A percentile compares a stretch with the other conserved stretches of the same genome.
Evolutionary conservation across 2,888 invertebrate species (phyloP).

Genomic region (Melitaea athalia): DNA sequence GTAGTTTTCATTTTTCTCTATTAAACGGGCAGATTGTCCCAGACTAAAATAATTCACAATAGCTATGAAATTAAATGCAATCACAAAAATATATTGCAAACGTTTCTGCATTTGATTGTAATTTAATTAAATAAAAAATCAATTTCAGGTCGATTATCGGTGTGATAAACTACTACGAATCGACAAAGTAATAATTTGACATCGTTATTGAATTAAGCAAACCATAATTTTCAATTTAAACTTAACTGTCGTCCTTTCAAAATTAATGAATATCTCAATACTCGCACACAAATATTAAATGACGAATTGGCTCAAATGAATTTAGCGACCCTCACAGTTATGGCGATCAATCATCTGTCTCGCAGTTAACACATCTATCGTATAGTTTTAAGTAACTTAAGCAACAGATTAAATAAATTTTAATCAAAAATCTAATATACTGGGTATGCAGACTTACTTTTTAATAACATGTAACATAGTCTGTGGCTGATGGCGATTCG

Average conservation of each 20-base stretch:
- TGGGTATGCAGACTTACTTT: neutral
- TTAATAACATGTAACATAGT: slow-evolving; percentile 4
- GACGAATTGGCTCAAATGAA: slow-evolving; percentile 67
- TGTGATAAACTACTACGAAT: slow-evolving; percentile 16
- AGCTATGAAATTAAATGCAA: too few species aligned
- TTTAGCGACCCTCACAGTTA: slow-evolving; percentile 53
- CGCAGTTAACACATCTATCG: slow-evolving; percentile 19
- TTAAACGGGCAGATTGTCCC: too few species aligned
- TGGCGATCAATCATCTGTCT: slow-evolving; percentile 59
- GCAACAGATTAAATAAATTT: slow-evolving; percentile 8
- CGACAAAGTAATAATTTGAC: slow-evolving; percentile 31
- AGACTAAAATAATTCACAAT: too few species aligned
- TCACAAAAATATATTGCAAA: too few species aligned
- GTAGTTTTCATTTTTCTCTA: too few species aligned
- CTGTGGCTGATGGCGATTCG: slow-evolving; percentile 19
- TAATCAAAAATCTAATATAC: neutral
- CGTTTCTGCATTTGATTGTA: neutral
- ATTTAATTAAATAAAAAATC: neutral
- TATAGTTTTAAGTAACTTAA: slow-evolving; percentile 13
- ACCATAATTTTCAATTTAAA: slow-evolving; percentile 32
- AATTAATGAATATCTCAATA: slow-evolving; percentile 56
- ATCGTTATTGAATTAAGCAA: slow-evolving; percentile 33
- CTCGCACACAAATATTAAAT: slow-evolving; percentile 52
- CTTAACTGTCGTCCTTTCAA: slow-evolving; percentile 33
- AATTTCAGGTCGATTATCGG: slow-evolving; percentile 12